These are phyloP conservation scores for Pempheris klunzingeri DNA, from an alignment of 2,797 vertebrate species.

Conservation along the genomic window DNA sequence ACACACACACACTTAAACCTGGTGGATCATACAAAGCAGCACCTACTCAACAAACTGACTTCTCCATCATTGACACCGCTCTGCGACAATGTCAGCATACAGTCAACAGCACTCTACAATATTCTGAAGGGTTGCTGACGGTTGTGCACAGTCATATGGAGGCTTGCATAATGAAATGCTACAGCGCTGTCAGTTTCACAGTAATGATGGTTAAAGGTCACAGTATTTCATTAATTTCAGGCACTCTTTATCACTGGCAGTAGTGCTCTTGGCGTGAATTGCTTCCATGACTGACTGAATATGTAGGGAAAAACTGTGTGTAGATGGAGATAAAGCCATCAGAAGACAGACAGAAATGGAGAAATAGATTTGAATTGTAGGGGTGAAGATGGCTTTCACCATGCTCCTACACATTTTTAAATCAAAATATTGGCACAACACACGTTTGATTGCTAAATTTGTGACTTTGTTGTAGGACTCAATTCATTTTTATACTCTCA, in stretches of 20 bases:
- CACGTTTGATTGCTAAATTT: slow-evolving; percentile 4
- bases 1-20: slow-evolving; percentile 23
- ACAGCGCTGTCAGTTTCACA: slow-evolving; percentile 40
- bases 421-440: neutral
- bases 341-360: slow-evolving; percentile 6
- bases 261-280: slow-evolving; percentile 48
- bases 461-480: slow-evolving; percentile 6
- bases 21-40: slow-evolving; percentile 45
- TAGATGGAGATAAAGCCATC: slow-evolving; percentile 23
- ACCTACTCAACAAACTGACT: slow-evolving; percentile 30
- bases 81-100: slow-evolving; percentile 42
- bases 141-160: slow-evolving; percentile 34
- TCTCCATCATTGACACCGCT: slow-evolving; percentile 45
- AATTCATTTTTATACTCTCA: neutral
- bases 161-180: slow-evolving; percentile 41
- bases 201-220: slow-evolving; percentile 73
- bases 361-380: slow-evolving; percentile 2
- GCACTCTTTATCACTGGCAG: slow-evolving; percentile 41
- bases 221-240: slow-evolving; percentile 67
- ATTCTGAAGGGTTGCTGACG: slow-evolving; percentile 41
- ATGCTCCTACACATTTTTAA: neutral
- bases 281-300: slow-evolving; percentile 36
- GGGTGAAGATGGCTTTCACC: neutral
- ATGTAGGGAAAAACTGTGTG: neutral
- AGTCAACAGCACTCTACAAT: slow-evolving; percentile 56